phyloP scores from a whole-genome alignment of 2,113 vertebrate species.

The Pipra filicauda region DNA sequence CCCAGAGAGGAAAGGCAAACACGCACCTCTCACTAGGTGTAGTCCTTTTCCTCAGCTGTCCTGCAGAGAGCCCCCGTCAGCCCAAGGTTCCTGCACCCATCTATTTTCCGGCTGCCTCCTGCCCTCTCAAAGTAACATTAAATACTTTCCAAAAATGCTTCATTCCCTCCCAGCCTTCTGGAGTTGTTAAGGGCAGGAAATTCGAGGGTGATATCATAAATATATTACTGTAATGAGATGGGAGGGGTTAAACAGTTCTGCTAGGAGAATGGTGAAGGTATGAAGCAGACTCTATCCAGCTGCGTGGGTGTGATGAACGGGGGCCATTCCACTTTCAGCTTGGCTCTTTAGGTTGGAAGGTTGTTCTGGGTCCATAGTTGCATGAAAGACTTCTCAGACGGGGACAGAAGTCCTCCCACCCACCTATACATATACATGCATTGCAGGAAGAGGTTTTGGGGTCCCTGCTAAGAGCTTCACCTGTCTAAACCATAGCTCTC shows the following conservation, averaged over 20 bases:
- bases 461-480: background rate
- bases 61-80: background rate
- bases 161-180: constrained; percentile 43
- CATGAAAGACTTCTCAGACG: background rate
- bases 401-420: background rate
- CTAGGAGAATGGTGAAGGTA: background rate
- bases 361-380: background rate
- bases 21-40: background rate
- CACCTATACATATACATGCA: background rate
- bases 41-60: background rate
- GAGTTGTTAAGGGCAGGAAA: constrained; percentile 52
- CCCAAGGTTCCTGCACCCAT: background rate
- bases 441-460: background rate
- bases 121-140: background rate
- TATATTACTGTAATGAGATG: constrained; percentile 52
- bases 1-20: background rate
- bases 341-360: background rate
- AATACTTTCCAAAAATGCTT: constrained; percentile 15
- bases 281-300: constrained; percentile 7
- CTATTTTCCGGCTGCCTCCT: background rate
- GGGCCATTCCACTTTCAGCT: background rate
- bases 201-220: constrained; percentile 56
- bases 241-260: constrained; percentile 36
- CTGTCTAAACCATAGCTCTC: background rate
- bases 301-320: constrained; percentile 39